phyloP scores from a whole-genome alignment of 2,113 vertebrate genomes.

The Microcebus jonahi region DNA sequence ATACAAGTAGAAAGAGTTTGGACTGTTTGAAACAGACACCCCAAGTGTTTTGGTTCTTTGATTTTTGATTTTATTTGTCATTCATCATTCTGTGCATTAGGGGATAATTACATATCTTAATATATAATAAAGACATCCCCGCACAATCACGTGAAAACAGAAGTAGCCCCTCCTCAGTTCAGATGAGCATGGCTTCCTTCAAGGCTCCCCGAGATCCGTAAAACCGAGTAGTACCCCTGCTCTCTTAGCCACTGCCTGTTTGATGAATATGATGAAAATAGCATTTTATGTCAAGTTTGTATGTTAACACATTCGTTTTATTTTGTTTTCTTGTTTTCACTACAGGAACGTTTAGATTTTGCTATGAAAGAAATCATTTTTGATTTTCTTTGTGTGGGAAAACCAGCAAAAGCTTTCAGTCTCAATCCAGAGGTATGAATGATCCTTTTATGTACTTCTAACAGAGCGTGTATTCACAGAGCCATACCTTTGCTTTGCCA shows the following conservation, averaged over 20 bases:
- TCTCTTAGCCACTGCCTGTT: neutral
- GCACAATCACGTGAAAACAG: neutral
- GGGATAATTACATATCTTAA: neutral
- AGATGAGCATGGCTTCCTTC: neutral
- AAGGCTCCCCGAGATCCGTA: neutral
- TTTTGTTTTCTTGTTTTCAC: conserved; percentile 69
- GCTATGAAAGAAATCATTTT: conserved; percentile 99
- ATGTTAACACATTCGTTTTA: neutral
- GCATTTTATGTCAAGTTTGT: conserved; percentile 36
- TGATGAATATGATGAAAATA: neutral
- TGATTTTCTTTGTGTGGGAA: conserved; percentile 98
- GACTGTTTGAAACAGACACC: neutral
- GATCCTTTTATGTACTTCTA: neutral
- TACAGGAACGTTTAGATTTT: conserved; percentile 97
- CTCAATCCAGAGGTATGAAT: conserved; percentile 97
- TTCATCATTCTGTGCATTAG: neutral
- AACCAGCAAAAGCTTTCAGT: conserved; percentile 98
- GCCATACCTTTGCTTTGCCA: neutral
- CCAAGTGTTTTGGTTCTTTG: neutral
- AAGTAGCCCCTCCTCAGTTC: neutral
- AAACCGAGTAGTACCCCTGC: neutral
- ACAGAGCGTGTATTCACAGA: neutral
- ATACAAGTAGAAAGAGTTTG: neutral
- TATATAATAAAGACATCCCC: neutral
- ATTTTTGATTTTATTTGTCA: neutral